These are phyloP conservation scores for Otis tarda DNA, from an alignment of 2,113 vertebrate species.

Conservation along the genomic window DNA sequence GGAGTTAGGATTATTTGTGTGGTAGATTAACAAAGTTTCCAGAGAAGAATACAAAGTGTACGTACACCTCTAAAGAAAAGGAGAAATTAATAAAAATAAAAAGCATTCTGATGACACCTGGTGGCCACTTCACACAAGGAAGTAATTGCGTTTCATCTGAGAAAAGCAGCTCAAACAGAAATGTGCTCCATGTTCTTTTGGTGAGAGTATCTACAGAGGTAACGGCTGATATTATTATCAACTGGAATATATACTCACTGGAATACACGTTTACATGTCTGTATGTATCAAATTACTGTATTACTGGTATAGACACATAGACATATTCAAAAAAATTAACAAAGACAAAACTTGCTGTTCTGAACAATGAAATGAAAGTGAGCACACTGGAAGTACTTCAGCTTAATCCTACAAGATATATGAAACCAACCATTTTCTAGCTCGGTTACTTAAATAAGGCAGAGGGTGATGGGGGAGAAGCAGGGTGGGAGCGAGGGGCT, in stretches of 20 bases:
- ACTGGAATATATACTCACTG: not conserved
- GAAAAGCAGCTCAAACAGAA: not conserved
- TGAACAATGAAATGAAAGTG: not conserved
- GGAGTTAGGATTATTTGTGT: not conserved
- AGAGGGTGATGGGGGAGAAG: not conserved
- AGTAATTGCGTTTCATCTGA: not conserved
- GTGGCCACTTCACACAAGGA: constrained; percentile 72
- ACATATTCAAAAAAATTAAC: not conserved
- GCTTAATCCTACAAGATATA: not conserved
- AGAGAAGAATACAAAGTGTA: not conserved
- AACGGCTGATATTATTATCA: not conserved
- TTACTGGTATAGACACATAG: not conserved
- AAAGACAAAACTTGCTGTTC: not conserved
- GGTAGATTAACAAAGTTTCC: constrained; percentile 29
- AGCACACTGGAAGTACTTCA: not conserved
- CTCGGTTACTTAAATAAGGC: not conserved
- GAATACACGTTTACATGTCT: not conserved
- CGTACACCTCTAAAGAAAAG: not conserved
- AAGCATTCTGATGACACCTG: constrained; percentile 83
- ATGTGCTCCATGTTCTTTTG: not conserved
- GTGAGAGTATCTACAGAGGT: not conserved
- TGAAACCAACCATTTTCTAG: not conserved
- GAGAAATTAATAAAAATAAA: constrained; percentile 51
- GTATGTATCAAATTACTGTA: not conserved
- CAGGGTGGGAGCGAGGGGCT: rapidly evolving